Base-by-base conservation (phyloP, 2,888 invertebrate genomes). In the Cistogaster globosa region DNA sequence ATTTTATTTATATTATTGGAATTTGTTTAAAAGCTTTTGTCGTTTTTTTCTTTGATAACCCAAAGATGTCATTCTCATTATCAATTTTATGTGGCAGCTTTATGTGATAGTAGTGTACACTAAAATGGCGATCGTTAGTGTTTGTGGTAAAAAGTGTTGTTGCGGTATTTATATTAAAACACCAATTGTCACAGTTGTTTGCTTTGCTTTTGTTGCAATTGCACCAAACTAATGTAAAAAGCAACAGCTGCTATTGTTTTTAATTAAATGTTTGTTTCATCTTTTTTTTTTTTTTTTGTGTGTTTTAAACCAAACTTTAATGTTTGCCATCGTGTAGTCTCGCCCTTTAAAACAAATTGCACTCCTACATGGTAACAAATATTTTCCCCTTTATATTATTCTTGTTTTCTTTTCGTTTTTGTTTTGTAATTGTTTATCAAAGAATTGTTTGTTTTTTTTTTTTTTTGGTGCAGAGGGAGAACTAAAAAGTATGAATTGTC, bases 161-260 rank as follows among this genome's bases (percentile, higher is more conserved):
- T 71, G 26, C 16, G 45, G 32, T 58, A 20, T 57, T 58, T 58
- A 45, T 38, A 11, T 38, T n/a, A 18, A 69, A 57, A 58, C n/a
- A 45, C 14, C 5, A 71, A 68, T 55, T 68, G 26, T 45, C 45
- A 11, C 38, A 9, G 57, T 45, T 58, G 57, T 32, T 26, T 32
- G 32, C 48, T 2, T 42, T 12, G 11, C n/a, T 48, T 48, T 16
- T 16, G 6, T n/a, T n/a, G 14, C 12, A 48, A n/a, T n/a, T 48
- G 45, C 14, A 48, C 14, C 2, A 14, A 48, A 48, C 0, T 18
- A 3, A 58, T 26, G 1, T 18, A 62, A 51, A n/a, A 2, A 62
- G 60, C 51, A 74, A 74, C 72, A 72, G 72, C 72, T 72, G 72
- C 53, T 51, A 2, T 12, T 36, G 58, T 48, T 18, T 12, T 60